Conservation (phyloP, 2,113 vertebrate genomes). For the Bubo scandiacus region DNA sequence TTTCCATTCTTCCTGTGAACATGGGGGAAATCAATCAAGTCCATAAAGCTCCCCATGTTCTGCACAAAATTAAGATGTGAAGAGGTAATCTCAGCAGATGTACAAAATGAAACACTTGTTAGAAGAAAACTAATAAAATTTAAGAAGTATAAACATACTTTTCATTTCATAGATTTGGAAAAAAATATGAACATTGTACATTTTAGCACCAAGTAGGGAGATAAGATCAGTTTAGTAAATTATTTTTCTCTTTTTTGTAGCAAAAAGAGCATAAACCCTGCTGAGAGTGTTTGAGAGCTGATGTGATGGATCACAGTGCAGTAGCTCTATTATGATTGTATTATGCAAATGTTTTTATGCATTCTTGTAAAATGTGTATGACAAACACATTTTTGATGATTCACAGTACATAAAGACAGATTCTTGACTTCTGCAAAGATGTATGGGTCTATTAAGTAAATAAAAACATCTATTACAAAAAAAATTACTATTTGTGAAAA, state of each 20-base stretch:
- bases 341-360: slow-evolving; percentile 46
- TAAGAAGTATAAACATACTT: background rate
- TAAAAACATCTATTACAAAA: background rate
- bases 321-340: background rate
- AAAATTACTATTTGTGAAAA: background rate
- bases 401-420: background rate
- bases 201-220: background rate
- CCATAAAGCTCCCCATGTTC: background rate
- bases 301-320: slow-evolving; percentile 3
- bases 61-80: background rate
- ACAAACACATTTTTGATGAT: slow-evolving; percentile 19
- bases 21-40: background rate
- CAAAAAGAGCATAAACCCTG: slow-evolving; percentile 2
- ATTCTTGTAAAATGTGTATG: background rate
- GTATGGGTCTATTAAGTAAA: background rate
- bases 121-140: background rate
- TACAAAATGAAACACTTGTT: background rate
- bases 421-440: background rate
- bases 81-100: background rate
- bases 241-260: slow-evolving; percentile 1
- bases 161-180: background rate
- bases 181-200: background rate
- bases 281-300: slow-evolving; percentile 23
- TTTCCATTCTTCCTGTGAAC: background rate
- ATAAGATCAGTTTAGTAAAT: slow-evolving; percentile 3